Evolutionary conservation across 2,888 invertebrate genomes (phyloP), one percentile per base, ranked within the genome.

Genomic region (Cataglyphis rosenhaueri): DNA sequence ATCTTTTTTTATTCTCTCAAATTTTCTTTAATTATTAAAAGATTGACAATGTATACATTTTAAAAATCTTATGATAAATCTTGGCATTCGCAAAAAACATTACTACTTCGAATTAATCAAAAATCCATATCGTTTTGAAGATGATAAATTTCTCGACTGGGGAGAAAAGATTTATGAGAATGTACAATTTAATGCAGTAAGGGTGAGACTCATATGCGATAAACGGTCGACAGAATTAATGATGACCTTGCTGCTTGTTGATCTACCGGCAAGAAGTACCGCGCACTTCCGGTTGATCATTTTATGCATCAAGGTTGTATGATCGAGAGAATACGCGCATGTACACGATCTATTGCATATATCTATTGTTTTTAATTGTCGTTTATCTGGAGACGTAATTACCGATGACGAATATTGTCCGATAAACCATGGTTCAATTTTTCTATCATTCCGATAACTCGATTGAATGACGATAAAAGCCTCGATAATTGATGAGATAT

Each of bases 331-430:
- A 74, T 73, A 52, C 59, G 81, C 84, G 79, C 75, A 32, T 79
- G 74, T 59, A 82, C 76, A 83, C 86, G 21, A 85, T 35, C 32
- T 35, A 35, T 6, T 6, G 32, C 66, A 84, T 86, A 38, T 68
- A 32, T 44, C 29, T 86, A 90, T 86, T 83, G 87, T 84, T 85
- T 88, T 87, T 91, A 91, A 92, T 92, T 92, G 89, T 86, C 87
- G 90, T 87, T 91, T 92, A 89, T 89, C 88, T 81, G 21, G 4
- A 66, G 35, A 29, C 73, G 41, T 81, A 82, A 87, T 84, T 83
- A 71, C 32, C 82, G 21, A 52, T 62, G 68, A 78, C 68, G 59
- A 29, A 48, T 66, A 48, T 10, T 29, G 15, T 8, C 55, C 12
- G 21, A 35, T 62, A n/a, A 32, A 6, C 4, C 6, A 6, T 35